Percentiles rank a stretch among this genome's conserved stretches.
phyloP scores from a whole-genome alignment of 2,888 invertebrate species.

The Monopis laevigella region DNA sequence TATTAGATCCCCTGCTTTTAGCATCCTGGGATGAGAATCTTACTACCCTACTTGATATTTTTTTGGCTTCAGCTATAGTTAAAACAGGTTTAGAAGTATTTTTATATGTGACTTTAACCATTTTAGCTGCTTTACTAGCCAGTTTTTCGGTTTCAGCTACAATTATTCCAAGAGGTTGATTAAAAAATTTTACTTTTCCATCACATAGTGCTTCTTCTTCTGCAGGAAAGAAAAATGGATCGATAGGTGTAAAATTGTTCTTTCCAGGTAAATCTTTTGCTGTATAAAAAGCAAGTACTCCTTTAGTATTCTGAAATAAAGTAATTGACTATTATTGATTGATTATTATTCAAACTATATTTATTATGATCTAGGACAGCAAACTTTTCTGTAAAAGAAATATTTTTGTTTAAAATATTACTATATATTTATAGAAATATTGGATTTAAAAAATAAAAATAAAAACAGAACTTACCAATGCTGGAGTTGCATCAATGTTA shows the following conservation, averaged over 20 bases:
- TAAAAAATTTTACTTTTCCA: constrained; percentile 63
- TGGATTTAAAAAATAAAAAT: no score
- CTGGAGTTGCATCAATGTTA: constrained; percentile 62
- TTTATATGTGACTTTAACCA: constrained; percentile 62
- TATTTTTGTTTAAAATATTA: no score
- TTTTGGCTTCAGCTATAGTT: constrained; percentile 38
- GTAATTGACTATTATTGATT: no score
- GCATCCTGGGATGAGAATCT: constrained; percentile 22
- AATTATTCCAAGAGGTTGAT: constrained; percentile 78
- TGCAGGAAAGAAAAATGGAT: constrained; percentile 25
- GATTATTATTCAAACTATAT: no score
- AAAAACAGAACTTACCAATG: constrained; percentile 65
- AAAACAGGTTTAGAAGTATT: constrained; percentile 37
- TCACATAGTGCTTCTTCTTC: constrained; percentile 58
- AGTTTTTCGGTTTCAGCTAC: constrained; percentile 68
- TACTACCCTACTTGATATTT: constrained; percentile 24
- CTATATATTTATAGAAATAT: no score
- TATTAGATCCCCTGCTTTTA: constrained; percentile 35
- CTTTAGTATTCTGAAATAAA: constrained; percentile 62
- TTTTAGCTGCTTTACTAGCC: constrained; percentile 66
- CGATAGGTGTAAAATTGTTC: constrained; percentile 43
- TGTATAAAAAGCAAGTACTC: constrained; percentile 70
- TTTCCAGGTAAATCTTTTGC: constrained; percentile 75
- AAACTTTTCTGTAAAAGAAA: no score
- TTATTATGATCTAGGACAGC: no score